Evolutionary conservation across 2,113 vertebrate genomes (phyloP), one percentile per base, ranked within the genome.

Genomic region (Pachyramphus minor): DNA sequence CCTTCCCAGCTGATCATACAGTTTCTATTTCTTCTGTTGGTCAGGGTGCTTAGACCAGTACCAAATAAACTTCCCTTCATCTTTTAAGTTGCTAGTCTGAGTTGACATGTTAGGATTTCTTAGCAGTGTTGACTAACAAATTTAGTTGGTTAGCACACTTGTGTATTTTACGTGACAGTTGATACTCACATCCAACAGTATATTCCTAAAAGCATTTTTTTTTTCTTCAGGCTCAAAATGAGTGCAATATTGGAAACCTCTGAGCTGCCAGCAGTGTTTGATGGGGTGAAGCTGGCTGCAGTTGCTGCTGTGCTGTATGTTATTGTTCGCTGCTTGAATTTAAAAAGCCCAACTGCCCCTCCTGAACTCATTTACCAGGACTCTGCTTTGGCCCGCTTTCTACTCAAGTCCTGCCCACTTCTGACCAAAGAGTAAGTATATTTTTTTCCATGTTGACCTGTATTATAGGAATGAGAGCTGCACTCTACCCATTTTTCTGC

Each of bases 351-450:
- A 14, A 99, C 99, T 2, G 99, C 98, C 2, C 96, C 99, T 4
- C 99, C 99, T 3, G 99, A 99, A 27, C 98, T 99, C 94, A 97
- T 98, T 55, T 99, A 98, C 98, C 99, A 99, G 97, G 99, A 99
- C 95, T 99, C 99, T 1, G 96, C 98, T 31, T 98, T 99, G 84
- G 98, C 98, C 22, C 98, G 97, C 56, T 99, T 99, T 87, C 98
- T 99, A 4, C 98, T 99, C 75, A 99, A 99, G 96, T 99, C 99
- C 90, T 99, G 99, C 94, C 98, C 99, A 24, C 98, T 99, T 85
- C 94, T 99, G 97, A 99, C 99, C 98, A 99, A 99, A 99, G 99
- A 99, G 99, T 99, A 97, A 99, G 99, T 13, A 3, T 8, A 5
- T 8, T 17, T 47, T 75, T 66, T 24, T 49, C 18, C 15, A 11